Base-by-base conservation (phyloP, 2,113 vertebrate species). In the Rhagologus leucostigma region DNA sequence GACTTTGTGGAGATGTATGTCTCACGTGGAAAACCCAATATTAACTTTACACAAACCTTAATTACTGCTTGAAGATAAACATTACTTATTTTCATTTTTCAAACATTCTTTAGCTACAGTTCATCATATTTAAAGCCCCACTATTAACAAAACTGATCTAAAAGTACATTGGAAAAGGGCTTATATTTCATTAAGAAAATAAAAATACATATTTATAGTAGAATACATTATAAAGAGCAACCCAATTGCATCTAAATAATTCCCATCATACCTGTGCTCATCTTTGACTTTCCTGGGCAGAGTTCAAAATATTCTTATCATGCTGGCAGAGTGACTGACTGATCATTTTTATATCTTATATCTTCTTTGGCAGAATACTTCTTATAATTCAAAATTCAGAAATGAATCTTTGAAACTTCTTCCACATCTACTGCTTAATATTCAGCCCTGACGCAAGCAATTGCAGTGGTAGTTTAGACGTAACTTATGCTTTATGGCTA, bases 131-230 rank as follows among this genome's bases (percentile, higher is more conserved):
- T 94, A 70, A 64, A 83, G 22, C 8, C 6, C 13, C 18, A 21
- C n/a, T 65, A 78, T 67, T 91, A 87, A 87, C 19, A 84, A 50
- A 77, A 75, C 18, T 55, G 24, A 83, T 52, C 67, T 70, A 53
- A 90, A 90, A 90, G 50, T 80, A 83, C 17, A 55, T n/a, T 80
- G 35, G 59, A 87, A 90, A 73, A 91, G 29, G 29, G 17, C 73
- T 80, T 87, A 53, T 68, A 90, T 82, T 91, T 90, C 76, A 94
- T 80, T 94, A 85, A 79, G 57, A 83, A 13, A 65, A 90, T 23
- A 35, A 85, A 94, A 85, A 60, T 39, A 29, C 30, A 30, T 57
- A 50, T 73, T 92, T 85, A 57, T 76, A 23, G 35, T 30, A 76
- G 41, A 93, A 87, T 60, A 56, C 10, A 20, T 71, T 64, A 84